These are phyloP conservation scores for Cerastis rubricosa DNA, from an alignment of 2,888 invertebrate species.

Conservation along the genomic window DNA sequence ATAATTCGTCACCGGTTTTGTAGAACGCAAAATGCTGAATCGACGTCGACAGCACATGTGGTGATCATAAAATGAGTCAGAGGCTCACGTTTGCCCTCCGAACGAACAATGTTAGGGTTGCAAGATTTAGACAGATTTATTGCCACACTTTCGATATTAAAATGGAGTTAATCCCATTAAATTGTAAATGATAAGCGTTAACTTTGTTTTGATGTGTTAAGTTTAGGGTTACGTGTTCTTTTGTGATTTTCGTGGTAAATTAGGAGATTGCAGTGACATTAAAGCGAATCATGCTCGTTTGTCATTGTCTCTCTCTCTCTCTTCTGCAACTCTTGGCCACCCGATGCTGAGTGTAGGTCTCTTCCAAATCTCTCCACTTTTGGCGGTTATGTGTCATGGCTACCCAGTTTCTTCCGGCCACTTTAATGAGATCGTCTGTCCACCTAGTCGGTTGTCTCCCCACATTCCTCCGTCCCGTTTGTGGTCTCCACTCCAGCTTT, in stretches of 20 bases:
- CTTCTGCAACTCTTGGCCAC: too few species aligned
- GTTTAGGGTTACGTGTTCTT: conserved; percentile 28
- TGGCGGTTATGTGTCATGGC: too few species aligned
- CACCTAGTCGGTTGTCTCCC: too few species aligned
- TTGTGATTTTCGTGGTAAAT: conserved; percentile 14
- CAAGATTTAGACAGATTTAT: conserved; percentile 45
- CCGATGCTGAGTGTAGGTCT: too few species aligned
- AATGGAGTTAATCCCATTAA: conserved; percentile 57
- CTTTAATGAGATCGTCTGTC: too few species aligned
- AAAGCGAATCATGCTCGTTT: neutral
- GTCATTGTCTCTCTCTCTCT: too few species aligned
- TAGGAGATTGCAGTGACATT: neutral
- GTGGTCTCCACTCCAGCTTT: too few species aligned
- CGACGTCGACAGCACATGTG: conserved; percentile 71
- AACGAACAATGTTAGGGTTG: conserved; percentile 63
- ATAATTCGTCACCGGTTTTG: conserved; percentile 68
- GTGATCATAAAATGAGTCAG: conserved; percentile 70
- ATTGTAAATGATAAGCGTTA: conserved; percentile 53
- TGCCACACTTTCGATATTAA: conserved; percentile 57
- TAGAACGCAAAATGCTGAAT: conserved; percentile 63
- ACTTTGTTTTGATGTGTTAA: conserved; percentile 53
- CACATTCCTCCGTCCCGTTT: too few species aligned
- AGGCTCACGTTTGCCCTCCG: conserved; percentile 56
- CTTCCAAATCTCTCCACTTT: too few species aligned
- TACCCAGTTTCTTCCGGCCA: too few species aligned